phyloP scores from a whole-genome alignment of 2,113 vertebrate species.

The Archilochus colubris region DNA sequence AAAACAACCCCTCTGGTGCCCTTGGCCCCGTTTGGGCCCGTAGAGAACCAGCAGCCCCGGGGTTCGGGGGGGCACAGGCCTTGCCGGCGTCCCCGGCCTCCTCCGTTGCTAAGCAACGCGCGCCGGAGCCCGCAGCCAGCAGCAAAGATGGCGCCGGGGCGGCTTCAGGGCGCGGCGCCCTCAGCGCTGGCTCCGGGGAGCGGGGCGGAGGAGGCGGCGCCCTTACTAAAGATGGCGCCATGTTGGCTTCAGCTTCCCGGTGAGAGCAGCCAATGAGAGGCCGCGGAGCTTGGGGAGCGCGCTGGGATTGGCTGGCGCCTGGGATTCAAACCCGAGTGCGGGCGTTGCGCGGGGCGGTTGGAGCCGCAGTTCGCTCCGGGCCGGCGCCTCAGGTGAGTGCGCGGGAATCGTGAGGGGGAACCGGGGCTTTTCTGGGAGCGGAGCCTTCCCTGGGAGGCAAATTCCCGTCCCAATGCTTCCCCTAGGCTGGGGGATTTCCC shows the following conservation, averaged over 20 bases:
- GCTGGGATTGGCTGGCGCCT: background rate
- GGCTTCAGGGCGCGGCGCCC: background rate
- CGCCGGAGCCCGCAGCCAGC: rapidly evolving
- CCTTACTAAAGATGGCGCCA: background rate
- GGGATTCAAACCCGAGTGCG: constrained; percentile 50
- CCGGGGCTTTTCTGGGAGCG: rapidly evolving
- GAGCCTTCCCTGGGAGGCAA: rapidly evolving
- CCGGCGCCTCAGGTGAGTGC: background rate
- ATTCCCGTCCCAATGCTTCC: rapidly evolving
- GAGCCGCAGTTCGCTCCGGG: background rate
- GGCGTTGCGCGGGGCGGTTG: background rate
- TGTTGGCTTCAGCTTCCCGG: background rate
- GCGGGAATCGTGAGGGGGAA: background rate
- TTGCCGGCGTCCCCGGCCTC: background rate
- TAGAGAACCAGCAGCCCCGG: background rate
- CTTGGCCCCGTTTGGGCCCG: rapidly evolving
- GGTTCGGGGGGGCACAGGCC: rapidly evolving
- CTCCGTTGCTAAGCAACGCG: background rate
- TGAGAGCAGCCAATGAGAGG: background rate
- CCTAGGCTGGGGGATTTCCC: no score
- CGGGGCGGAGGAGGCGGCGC: rapidly evolving
- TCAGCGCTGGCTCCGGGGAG: rapidly evolving
- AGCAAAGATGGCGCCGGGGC: background rate
- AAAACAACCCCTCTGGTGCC: rapidly evolving
- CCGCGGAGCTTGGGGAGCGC: rapidly evolving